These are phyloP conservation scores for Anabacerthia variegaticeps DNA, from an alignment of 2,797 vertebrate species.

Conservation along the genomic window DNA sequence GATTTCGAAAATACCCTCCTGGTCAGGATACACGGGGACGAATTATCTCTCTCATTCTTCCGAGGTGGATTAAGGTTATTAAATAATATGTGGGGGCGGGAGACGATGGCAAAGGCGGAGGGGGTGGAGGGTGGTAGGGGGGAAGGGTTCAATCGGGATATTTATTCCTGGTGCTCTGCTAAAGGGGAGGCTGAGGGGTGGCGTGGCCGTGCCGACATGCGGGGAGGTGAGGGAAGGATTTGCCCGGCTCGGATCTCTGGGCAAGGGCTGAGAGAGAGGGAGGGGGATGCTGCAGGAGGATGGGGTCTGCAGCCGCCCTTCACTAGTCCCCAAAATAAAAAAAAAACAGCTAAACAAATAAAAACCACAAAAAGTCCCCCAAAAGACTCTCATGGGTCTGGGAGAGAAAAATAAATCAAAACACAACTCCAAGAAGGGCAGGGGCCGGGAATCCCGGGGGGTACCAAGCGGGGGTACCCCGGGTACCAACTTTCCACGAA, in stretches of 20 bases:
- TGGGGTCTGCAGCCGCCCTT: not conserved
- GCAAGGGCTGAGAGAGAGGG: not conserved
- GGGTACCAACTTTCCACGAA: not conserved
- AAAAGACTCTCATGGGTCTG: not conserved
- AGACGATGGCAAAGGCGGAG: not conserved
- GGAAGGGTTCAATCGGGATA: not conserved
- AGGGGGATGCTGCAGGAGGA: not conserved
- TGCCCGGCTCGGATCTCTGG: not conserved
- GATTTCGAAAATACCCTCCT: conserved; percentile 38
- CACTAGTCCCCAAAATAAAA: not conserved
- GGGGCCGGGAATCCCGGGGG: not conserved
- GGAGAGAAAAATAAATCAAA: not conserved
- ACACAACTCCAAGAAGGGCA: not conserved
- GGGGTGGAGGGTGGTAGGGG: not conserved
- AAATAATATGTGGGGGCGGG: conserved; percentile 58
- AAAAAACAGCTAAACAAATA: not conserved
- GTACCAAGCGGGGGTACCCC: not conserved
- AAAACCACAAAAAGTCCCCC: not conserved
- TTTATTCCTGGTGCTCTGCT: not conserved
- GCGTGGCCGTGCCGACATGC: not conserved
- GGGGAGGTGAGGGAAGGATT: conserved; percentile 5
- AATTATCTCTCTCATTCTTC: conserved; percentile 59
- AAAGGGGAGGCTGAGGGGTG: not conserved
- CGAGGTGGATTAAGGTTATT: conserved; percentile 60
- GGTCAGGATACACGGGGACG: conserved; percentile 18